A percentile compares a stretch with the other conserved stretches of the same genome.
These are phyloP conservation scores for Mantis religiosa DNA, from an alignment of 2,888 invertebrate species.

Conservation along the genomic window DNA sequence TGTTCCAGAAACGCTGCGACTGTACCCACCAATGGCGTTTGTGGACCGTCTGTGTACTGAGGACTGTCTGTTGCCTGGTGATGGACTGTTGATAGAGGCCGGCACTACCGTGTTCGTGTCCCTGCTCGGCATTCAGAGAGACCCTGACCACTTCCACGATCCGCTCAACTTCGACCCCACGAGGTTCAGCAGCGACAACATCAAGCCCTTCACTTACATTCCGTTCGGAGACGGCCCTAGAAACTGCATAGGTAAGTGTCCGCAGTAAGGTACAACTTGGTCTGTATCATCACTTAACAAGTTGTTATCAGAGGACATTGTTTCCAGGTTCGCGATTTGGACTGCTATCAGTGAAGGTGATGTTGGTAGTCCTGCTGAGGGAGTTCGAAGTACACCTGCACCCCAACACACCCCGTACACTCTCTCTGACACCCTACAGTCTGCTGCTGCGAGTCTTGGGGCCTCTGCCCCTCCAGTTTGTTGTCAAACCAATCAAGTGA, in stretches of 20 bases:
- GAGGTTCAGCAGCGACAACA: constrained; percentile 55
- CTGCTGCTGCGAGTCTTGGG: not conserved
- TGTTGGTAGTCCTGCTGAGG: not conserved
- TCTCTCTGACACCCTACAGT: not conserved
- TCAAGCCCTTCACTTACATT: constrained; percentile 47
- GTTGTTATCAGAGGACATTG: not conserved
- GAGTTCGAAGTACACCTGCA: not conserved
- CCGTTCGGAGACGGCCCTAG: constrained; percentile 59
- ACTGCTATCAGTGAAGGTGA: not conserved
- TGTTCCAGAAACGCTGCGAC: constrained; percentile 23
- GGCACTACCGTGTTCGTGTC: constrained; percentile 40
- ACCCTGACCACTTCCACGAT: constrained; percentile 51
- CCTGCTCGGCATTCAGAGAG: constrained; percentile 48
- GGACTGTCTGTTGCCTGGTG: constrained; percentile 21
- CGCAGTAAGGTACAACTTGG: no score
- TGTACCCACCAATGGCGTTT: constrained; percentile 20
- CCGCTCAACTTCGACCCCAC: constrained; percentile 50
- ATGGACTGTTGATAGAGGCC: not conserved
- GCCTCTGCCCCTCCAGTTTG: not conserved
- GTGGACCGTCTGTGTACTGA: constrained; percentile 26
- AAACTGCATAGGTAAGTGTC: constrained; percentile 56
- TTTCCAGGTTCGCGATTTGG: not conserved
- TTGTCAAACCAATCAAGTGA: not conserved
- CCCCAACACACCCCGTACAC: not conserved
- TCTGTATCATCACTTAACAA: no score